Base-by-base conservation (phyloP, 2,888 invertebrate genomes). In the Sminthurides aquaticus region DNA sequence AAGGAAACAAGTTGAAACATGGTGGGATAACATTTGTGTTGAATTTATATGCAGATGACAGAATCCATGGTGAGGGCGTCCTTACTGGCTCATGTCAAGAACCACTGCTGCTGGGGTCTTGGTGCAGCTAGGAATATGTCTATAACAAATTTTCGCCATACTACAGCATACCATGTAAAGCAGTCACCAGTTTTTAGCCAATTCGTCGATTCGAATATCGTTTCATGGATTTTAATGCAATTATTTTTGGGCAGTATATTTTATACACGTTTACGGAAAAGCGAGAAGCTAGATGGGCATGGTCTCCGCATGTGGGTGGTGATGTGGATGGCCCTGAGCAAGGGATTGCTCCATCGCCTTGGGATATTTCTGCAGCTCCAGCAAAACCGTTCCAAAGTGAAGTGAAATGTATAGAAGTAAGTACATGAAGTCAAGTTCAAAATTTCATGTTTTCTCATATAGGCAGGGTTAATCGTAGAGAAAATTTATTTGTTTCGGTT, bases 261-360 rank as follows among this genome's bases (percentile, higher is more conserved):
- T 75, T 83, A 65, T 81, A 83, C 74, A 82, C 81, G 8, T 82
- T 80, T 75, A 80, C 80, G 3, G 83, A 83, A 74, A 78, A 78
- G 52, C 76, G 83, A 49, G 79, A 80, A 65, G 81, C 81, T 3
- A 76, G 78, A n/a, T 83, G 82, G 82, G 78, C 80, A 1, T 80
- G 78, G 76, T 78, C 79, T 60, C 81, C 82, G 1, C 82, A 79
- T 71, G 77, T 75, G 43, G 80, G 80, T 2, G 78, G 78, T 8
- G 77, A 79, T 24, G 77, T 82, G 24, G 81, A 79, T 69, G 77
- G 78, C 0, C 76, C 77, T 2, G 75, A 75, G 2, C 75, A 76
- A 62, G 79, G 79, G 11, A 68, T 72, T n/a, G 79, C 79, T 1
- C 80, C 80, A 1, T 73, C 77, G 34, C 81, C 82, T 1, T 82